Evolutionary conservation across 2,888 invertebrate species (phyloP), one percentile per base, ranked within the genome.

Genomic region (Lobophora halterata): DNA sequence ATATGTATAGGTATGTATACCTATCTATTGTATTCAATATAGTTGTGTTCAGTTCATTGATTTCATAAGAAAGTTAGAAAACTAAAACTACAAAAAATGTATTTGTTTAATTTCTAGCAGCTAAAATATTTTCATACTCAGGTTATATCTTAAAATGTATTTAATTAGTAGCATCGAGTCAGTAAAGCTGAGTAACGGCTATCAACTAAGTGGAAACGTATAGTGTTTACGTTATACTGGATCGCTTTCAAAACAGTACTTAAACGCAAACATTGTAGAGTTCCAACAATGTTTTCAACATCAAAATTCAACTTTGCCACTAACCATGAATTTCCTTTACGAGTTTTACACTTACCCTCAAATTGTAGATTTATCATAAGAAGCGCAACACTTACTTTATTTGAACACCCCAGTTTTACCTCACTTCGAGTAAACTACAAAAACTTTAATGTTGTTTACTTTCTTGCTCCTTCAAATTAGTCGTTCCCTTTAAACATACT

Each of bases 231-330:
- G 4, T 10, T 3, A 8, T 21, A 21, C 5, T 1, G 10, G 1
- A 9, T 8, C 21, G 21, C n/a, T 9, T 21, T 21, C 11, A 23
- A 5, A 1, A 12, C 2, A 7, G n/a, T n/a, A n/a, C n/a, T n/a
- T n/a, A n/a, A n/a, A n/a, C n/a, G n/a, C n/a, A n/a, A n/a, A 55
- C 66, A 61, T 53, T 68, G 64, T 67, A 46, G 50, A 35, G 32
- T 28, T 5, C 42, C 45, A 51, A 71, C 71, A 59, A 63, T 65
- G 70, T 70, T 52, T 47, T 27, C 40, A 50, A 33, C 50, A 46
- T 55, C 51, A 53, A 52, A 50, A 53, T 55, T 50, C 25, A 43
- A 49, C 33, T 53, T 56, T 41, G 17, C 18, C 42, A 35, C 38
- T 39, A 35, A 34, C 35, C 25, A 25, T 34, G 36, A 40, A 35